phyloP scores from a whole-genome alignment of 2,113 vertebrate species.

The Sphaerodactylus townsendi region DNA sequence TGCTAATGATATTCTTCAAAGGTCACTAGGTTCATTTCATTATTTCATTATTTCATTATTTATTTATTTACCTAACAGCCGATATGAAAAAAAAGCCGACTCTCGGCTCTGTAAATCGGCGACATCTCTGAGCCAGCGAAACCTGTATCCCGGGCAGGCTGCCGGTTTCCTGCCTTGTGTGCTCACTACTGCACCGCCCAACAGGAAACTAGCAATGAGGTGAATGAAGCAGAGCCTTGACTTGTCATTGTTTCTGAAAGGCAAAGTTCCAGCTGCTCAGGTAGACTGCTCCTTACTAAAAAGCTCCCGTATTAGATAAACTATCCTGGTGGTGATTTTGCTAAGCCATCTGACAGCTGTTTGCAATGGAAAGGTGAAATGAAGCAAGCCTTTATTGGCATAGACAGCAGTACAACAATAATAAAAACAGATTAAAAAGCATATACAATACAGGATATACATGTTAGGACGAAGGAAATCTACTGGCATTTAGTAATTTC shows the following conservation, averaged over 20 bases:
- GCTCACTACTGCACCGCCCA: background rate
- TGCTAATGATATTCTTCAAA: conserved; percentile 59
- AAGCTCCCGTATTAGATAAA: background rate
- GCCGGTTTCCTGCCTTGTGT: background rate
- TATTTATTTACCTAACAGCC: conserved; percentile 35
- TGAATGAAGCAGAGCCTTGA: background rate
- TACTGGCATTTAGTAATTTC: no score
- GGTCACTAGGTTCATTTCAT: conserved; percentile 46
- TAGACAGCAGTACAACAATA: no score
- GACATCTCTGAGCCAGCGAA: no score
- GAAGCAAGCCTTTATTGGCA: no score
- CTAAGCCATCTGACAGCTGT: background rate
- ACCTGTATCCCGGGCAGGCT: background rate
- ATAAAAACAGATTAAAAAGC: no score
- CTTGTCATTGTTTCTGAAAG: background rate
- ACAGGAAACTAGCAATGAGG: background rate
- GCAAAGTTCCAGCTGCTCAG: no score
- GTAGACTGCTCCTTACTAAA: background rate
- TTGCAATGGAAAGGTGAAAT: no score
- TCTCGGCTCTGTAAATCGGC: background rate
- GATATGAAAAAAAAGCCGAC: conserved; percentile 29
- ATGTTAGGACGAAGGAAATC: no score
- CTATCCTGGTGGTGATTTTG: no score
- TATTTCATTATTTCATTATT: background rate
- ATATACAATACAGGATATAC: no score